Evolutionary conservation across 2,888 invertebrate genomes (phyloP).

Genomic region (Hypolimnas misippus): DNA sequence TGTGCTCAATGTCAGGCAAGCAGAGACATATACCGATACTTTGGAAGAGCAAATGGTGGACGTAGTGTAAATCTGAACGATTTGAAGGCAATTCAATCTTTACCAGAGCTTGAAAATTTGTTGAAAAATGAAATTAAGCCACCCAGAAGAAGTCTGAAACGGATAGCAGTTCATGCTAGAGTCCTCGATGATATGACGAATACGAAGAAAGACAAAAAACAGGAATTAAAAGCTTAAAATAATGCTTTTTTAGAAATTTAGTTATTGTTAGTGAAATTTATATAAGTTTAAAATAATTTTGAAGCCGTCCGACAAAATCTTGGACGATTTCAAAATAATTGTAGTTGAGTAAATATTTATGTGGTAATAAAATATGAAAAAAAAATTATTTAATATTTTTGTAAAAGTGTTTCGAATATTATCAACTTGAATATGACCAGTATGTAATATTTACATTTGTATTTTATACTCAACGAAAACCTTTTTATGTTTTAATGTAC

Average conservation of each 20-base stretch:
- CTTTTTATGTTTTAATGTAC: slow-evolving; percentile 29
- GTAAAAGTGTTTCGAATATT: not conserved
- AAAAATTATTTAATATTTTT: slow-evolving; percentile 2
- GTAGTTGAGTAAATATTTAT: slow-evolving; percentile 55
- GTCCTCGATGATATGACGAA: slow-evolving; percentile 56
- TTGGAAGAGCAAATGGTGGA: slow-evolving; percentile 67
- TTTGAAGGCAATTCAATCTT: slow-evolving; percentile 69
- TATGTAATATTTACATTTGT: slow-evolving; percentile 64
- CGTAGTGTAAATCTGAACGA: slow-evolving; percentile 67
- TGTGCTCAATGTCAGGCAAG: slow-evolving; percentile 83
- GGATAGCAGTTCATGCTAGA: slow-evolving; percentile 64
- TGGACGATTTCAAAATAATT: slow-evolving; percentile 77
- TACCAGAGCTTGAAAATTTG: slow-evolving; percentile 68
- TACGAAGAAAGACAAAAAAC: slow-evolving; percentile 49
- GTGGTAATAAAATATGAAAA: slow-evolving; percentile 40
- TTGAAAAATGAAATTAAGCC: slow-evolving; percentile 72
- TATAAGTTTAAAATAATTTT: slow-evolving; percentile 58
- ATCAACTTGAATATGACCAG: slow-evolving; percentile 29
- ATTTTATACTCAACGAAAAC: slow-evolving; percentile 34
- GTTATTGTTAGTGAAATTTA: slow-evolving; percentile 26
- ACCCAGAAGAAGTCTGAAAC: slow-evolving; percentile 61
- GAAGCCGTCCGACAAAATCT: slow-evolving; percentile 76
- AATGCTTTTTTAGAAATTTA: not conserved
- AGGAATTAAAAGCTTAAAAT: slow-evolving; percentile 36
- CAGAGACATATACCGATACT: slow-evolving; percentile 61